Evolutionary conservation across 2,888 invertebrate genomes (phyloP).

Genomic region (Tenthredo distinguenda): DNA sequence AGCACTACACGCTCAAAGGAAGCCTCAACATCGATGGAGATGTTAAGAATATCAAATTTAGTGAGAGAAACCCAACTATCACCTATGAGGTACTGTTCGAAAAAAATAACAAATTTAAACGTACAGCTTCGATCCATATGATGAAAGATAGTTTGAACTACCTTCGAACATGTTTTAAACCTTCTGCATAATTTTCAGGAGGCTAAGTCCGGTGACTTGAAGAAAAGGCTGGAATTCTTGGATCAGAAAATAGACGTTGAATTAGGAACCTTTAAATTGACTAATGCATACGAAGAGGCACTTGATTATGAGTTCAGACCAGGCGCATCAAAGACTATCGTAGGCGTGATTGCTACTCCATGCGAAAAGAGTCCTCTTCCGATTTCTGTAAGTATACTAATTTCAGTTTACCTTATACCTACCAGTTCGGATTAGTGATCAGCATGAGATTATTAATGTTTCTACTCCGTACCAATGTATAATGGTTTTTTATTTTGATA

Average conservation of each 20-base stretch:
- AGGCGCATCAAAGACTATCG: constrained; percentile 86
- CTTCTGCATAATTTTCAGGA: constrained; percentile 63
- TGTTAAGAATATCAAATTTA: constrained; percentile 75
- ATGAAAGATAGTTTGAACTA: background rate
- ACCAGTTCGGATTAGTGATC: background rate
- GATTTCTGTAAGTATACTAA: constrained; percentile 79
- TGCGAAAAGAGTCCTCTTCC: constrained; percentile 81
- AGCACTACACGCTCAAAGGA: constrained; percentile 81
- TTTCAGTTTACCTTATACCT: background rate
- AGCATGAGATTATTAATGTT: background rate
- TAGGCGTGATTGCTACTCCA: constrained; percentile 83
- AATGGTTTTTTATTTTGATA: background rate
- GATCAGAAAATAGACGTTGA: constrained; percentile 78
- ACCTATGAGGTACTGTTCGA: constrained; percentile 63
- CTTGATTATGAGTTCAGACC: constrained; percentile 87
- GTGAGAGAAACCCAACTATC: constrained; percentile 67
- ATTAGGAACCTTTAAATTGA: constrained; percentile 77
- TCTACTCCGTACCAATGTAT: background rate
- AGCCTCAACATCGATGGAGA: constrained; percentile 80
- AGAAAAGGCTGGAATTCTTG: constrained; percentile 68
- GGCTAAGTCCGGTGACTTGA: constrained; percentile 64
- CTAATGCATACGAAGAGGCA: constrained; percentile 83
- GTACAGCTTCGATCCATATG: background rate
- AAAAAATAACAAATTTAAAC: background rate
- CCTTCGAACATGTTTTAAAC: background rate